Conservation (phyloP, 1,140 invertebrate species). For the Ruditapes philippinarum region DNA sequence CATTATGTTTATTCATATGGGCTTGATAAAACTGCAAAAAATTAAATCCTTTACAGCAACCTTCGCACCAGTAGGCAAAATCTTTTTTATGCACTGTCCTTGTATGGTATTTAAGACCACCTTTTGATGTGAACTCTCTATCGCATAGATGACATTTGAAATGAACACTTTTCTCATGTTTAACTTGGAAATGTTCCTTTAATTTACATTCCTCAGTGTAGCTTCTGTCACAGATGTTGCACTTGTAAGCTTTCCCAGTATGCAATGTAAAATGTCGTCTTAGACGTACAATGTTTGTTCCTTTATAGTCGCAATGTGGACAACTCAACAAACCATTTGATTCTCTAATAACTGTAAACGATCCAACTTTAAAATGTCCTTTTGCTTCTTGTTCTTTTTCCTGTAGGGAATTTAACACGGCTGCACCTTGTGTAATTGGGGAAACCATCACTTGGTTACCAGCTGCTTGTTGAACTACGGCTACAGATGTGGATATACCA, state of each 20-base stretch:
- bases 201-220: conserved; percentile 62
- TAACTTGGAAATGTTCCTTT: conserved; percentile 55
- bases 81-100: conserved; percentile 45
- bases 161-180: conserved; percentile 58
- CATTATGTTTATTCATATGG: conserved; percentile 50
- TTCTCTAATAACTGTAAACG: not conserved
- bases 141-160: conserved; percentile 54
- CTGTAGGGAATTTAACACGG: not conserved
- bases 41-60: conserved; percentile 56
- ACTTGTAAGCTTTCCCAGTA: conserved; percentile 48
- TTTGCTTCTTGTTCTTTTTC: conserved; percentile 17
- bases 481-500: not conserved
- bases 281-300: conserved; percentile 1
- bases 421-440: too few species aligned
- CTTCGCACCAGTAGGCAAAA: conserved; percentile 51
- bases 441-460: not conserved
- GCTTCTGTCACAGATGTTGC: conserved; percentile 45
- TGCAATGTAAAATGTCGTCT: conserved; percentile 40
- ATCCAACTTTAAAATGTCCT: not conserved
- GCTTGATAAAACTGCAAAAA: conserved; percentile 37
- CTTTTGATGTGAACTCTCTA: conserved; percentile 59
- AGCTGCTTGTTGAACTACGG: not conserved
- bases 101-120: conserved; percentile 54
- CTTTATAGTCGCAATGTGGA: conserved; percentile 42
- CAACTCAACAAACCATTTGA: conserved; percentile 25